A percentile compares a stretch with the other conserved stretches of the same genome.
phyloP scores from a whole-genome alignment of 2,113 vertebrate genomes.

The Periophthalmodon schlosseri region DNA sequence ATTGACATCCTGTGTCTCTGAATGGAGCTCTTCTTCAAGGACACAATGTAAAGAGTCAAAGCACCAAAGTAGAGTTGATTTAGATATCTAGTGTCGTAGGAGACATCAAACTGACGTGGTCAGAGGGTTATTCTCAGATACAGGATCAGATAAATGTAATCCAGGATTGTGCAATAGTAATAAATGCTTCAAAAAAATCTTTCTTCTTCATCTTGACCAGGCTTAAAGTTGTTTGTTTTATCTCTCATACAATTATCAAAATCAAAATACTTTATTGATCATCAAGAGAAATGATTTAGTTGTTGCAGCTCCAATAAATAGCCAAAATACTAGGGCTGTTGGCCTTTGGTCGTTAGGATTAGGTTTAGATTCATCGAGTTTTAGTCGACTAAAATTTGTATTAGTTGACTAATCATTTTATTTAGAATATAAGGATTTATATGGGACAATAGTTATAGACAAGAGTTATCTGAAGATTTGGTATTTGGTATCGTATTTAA shows the following conservation, averaged over 20 bases:
- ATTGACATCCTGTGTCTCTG: constrained; percentile 69
- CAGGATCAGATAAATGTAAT: background rate
- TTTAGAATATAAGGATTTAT: too few species aligned
- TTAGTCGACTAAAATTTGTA: too few species aligned
- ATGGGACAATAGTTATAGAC: too few species aligned
- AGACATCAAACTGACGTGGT: background rate
- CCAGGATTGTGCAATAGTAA: background rate
- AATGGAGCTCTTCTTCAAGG: constrained; percentile 72
- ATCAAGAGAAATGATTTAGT: background rate
- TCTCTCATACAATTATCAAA: too few species aligned
- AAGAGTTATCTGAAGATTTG: too few species aligned
- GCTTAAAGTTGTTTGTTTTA: too few species aligned
- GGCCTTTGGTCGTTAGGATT: too few species aligned
- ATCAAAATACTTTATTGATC: background rate
- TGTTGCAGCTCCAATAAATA: background rate
- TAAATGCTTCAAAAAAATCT: background rate
- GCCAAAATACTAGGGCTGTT: background rate
- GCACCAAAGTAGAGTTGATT: constrained; percentile 60
- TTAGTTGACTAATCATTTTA: too few species aligned
- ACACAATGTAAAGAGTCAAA: constrained; percentile 46
- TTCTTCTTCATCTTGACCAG: too few species aligned
- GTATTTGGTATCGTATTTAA: too few species aligned
- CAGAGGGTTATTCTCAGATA: background rate
- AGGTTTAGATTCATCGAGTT: too few species aligned
- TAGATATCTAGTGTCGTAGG: constrained; percentile 18